Base-by-base conservation (phyloP, 2,797 vertebrate species). In the Aratinga solstitialis region DNA sequence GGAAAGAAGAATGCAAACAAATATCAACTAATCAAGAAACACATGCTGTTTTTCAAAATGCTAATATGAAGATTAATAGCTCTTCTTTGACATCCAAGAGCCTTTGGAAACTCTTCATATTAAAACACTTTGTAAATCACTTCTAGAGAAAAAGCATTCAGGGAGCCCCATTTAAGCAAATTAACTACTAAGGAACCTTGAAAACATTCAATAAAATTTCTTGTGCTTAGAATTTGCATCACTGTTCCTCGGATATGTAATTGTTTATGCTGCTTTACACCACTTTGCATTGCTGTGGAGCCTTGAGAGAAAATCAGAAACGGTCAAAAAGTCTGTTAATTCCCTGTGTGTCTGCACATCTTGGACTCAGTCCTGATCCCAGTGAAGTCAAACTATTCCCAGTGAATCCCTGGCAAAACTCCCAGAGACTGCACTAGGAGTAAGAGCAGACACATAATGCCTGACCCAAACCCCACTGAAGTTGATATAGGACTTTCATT, bases 101-200 rank as follows among this genome's bases (percentile, higher is more conserved):
- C 92, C 96, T 98, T 97, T 98, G 97, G 98, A 98, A 98, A 97
- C 95, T 97, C 97, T 96, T 97, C 85, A 92, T 95, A 95, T 93
- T 93, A 95, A 97, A 98, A 98, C 98, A 99, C 98, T 98, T 98
- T 97, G 98, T 99, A 98, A 99, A 99, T 99, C 98, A 99, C 95
- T 96, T 89, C 76, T 74, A 95, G 88, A 94, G 88, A 86, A 95
- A 94, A 86, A 92, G 83, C 82, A 93, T 96, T 96, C 93, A 96
- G 77, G 62, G 92, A 96, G 73, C 54, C 87, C 90, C 67, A 62
- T 91, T 97, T 97, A 97, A 97, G 97, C 95, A 97, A 96, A 96
- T 97, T 97, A 97, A 97, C 96, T 96, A 95, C 91, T 95, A 94
- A 72, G 50, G 72, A 96, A 91, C 85, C 74, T 93, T 95, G 94